Conservation (phyloP, 1,140 invertebrate species). For the Drosophila pectinifera region DNA sequence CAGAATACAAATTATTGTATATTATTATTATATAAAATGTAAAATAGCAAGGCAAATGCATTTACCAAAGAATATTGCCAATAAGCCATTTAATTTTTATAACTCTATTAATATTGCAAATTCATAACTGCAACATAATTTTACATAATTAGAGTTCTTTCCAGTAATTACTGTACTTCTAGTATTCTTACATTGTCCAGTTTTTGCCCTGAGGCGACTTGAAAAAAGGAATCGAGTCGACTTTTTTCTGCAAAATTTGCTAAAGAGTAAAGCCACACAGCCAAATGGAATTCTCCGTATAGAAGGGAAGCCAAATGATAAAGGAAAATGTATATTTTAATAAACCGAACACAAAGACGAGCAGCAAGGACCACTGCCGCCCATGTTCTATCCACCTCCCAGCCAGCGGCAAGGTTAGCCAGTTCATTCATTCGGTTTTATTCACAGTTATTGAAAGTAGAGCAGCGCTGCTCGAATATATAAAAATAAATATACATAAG, state of each 20-base stretch:
- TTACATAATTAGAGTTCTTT: neutral
- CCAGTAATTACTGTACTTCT: constrained; percentile 27
- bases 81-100: neutral
- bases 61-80: no score
- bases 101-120: neutral
- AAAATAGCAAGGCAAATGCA: no score
- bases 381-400: neutral
- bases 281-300: constrained; percentile 15
- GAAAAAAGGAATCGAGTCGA: constrained; percentile 30
- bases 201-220: constrained; percentile 49
- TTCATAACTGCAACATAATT: no score
- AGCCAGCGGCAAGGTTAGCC: constrained; percentile 64
- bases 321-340: constrained; percentile 62
- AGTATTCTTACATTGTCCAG: constrained; percentile 38
- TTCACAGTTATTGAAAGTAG: constrained; percentile 71
- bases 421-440: constrained; percentile 73
- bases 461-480: constrained; percentile 66
- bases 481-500: constrained; percentile 56
- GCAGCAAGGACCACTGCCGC: constrained; percentile 17
- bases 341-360: constrained; percentile 57
- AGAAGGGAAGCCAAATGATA: constrained; percentile 34
- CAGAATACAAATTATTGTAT: no score
- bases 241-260: constrained; percentile 52
- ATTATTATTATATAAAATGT: no score
- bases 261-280: constrained; percentile 36